These are phyloP conservation scores for Nephrotoma appendiculata DNA, from an alignment of 2,888 invertebrate species.

Conservation along the genomic window DNA sequence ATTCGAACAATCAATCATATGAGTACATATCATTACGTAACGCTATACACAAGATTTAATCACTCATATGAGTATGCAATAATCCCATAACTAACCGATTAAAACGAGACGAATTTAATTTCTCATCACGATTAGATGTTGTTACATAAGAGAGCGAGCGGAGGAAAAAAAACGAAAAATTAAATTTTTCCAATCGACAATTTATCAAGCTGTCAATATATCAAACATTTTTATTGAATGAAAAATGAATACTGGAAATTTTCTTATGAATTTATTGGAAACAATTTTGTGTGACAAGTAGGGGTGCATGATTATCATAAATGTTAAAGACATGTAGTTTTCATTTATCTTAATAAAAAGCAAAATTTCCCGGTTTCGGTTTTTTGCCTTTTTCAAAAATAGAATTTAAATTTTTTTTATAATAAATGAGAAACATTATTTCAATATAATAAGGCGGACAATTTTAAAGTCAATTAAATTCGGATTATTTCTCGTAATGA, in stretches of 20 bases:
- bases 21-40: background rate
- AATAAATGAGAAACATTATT: background rate
- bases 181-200: background rate
- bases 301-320: background rate
- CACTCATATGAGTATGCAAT: background rate
- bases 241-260: background rate
- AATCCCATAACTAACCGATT: background rate
- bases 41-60: background rate
- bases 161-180: background rate
- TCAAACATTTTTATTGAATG: background rate
- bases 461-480: background rate
- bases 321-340: background rate
- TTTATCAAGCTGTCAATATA: background rate
- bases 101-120: background rate
- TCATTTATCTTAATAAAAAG: background rate
- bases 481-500: background rate
- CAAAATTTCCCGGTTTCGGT: background rate
- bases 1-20: background rate
- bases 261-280: background rate
- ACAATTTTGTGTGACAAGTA: background rate
- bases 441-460: background rate
- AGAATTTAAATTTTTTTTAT: background rate
- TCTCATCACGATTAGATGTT: background rate
- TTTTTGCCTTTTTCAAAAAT: background rate
- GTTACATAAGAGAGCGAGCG: background rate